Percentiles rank a stretch among this genome's conserved stretches.
Evolutionary conservation across 2,888 invertebrate genomes (phyloP).

Genomic region (Idaea aversata): DNA sequence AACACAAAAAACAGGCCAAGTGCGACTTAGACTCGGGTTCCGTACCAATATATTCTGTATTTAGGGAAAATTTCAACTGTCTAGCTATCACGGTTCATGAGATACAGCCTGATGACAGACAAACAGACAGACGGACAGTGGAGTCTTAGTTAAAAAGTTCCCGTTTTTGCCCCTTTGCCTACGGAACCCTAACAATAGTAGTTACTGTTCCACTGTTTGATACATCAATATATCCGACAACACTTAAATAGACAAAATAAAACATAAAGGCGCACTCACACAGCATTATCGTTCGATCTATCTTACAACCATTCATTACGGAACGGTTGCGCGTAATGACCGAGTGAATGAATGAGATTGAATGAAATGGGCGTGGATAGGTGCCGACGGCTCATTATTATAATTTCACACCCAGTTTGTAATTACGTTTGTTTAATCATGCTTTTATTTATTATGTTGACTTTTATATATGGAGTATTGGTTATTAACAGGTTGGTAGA

Average conservation of each 20-base stretch:
- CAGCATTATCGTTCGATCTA: conserved; percentile 27
- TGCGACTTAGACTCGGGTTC: too few relatives aligned
- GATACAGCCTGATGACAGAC: too few relatives aligned
- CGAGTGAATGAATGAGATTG: conserved; percentile 25
- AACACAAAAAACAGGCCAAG: too few relatives aligned
- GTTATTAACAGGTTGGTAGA: neutral
- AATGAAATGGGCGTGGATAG: conserved; percentile 27
- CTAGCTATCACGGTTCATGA: too few relatives aligned
- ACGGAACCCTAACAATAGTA: too few relatives aligned
- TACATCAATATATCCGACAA: conserved; percentile 16
- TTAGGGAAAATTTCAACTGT: too few relatives aligned
- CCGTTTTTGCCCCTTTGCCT: too few relatives aligned
- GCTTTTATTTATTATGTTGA: neutral
- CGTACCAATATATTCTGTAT: too few relatives aligned
- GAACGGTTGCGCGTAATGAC: conserved; percentile 19
- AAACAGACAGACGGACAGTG: too few relatives aligned
- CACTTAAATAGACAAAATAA: conserved; percentile 21
- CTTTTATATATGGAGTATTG: neutral
- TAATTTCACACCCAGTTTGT: conserved; percentile 37
- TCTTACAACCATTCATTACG: conserved; percentile 37
- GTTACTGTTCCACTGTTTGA: neutral
- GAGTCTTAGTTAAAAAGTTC: too few relatives aligned
- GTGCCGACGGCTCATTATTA: conserved; percentile 37
- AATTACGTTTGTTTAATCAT: conserved; percentile 4
- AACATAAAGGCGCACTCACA: neutral